A percentile compares a stretch with the other conserved stretches of the same genome.
These are phyloP conservation scores for Mylabris phalerata DNA, from an alignment of 1,140 invertebrate genomes.

Conservation along the genomic window DNA sequence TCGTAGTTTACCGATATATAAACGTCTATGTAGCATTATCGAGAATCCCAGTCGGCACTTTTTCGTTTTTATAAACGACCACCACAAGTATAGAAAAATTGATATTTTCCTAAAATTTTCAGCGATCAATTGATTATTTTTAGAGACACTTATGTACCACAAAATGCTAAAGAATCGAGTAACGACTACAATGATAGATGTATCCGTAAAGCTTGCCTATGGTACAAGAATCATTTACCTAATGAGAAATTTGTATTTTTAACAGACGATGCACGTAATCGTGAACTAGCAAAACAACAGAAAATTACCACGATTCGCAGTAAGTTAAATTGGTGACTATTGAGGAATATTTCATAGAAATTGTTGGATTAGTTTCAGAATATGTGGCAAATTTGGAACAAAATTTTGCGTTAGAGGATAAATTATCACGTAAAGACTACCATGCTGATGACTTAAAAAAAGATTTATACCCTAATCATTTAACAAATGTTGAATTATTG, in stretches of 20 bases:
- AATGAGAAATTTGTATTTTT: slow-evolving; percentile 68
- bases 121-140: slow-evolving; percentile 21
- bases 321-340: slow-evolving; percentile 39
- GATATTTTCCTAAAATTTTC: neutral
- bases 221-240: slow-evolving; percentile 69
- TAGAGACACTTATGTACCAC: slow-evolving; percentile 83
- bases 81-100: slow-evolving; percentile 69
- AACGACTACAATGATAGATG: slow-evolving; percentile 93
- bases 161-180: slow-evolving; percentile 68
- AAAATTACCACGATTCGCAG: slow-evolving; percentile 62
- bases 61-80: slow-evolving; percentile 93
- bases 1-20: slow-evolving; percentile 81
- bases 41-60: slow-evolving; percentile 73
- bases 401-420: slow-evolving; percentile 65
- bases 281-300: slow-evolving; percentile 60
- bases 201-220: slow-evolving; percentile 70
- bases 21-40: slow-evolving; percentile 78
- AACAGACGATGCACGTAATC: slow-evolving; percentile 81
- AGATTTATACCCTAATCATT: slow-evolving; percentile 78
- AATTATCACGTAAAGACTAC: slow-evolving; percentile 63
- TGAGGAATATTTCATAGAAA: neutral
- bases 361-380: slow-evolving; percentile 26
- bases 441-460: slow-evolving; percentile 52
- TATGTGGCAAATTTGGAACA: slow-evolving; percentile 39
- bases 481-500: slow-evolving; percentile 68